Evolutionary conservation across 2,113 vertebrate species (phyloP).

Genomic region (Pollachius pollachius): DNA sequence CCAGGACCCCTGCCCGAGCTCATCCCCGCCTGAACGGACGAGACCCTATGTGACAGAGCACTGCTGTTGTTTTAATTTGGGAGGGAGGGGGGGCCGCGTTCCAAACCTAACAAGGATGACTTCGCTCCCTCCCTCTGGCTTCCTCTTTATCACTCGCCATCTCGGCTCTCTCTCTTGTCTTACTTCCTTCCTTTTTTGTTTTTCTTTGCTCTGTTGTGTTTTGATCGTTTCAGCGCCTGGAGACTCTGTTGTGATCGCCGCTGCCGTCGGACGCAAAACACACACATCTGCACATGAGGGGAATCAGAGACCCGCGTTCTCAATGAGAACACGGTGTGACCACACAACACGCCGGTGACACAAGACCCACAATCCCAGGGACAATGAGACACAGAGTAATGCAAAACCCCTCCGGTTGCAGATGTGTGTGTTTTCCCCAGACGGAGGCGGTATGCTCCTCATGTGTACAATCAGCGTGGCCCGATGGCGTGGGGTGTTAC

Average conservation of each 20-base stretch:
- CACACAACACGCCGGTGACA: too few species aligned
- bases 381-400: too few species aligned
- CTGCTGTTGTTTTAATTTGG: conserved; percentile 24
- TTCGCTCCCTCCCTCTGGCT: conserved; percentile 22
- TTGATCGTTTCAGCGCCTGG: conserved; percentile 4
- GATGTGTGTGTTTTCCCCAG: conserved; percentile 19
- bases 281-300: conserved; percentile 34
- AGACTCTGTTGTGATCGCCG: neutral
- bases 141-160: conserved; percentile 34
- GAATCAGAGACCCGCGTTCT: neutral
- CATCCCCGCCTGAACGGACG: conserved; percentile 18
- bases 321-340: too few species aligned
- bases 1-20: conserved; percentile 38
- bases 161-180: neutral
- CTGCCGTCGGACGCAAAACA: conserved; percentile 43
- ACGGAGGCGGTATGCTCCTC: conserved; percentile 42
- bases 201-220: neutral
- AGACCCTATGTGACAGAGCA: conserved; percentile 26
- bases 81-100: conserved; percentile 10
- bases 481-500: conserved; percentile 25
- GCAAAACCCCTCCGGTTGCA: neutral
- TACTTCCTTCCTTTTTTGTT: neutral
- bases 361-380: too few species aligned
- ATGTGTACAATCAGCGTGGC: conserved; percentile 70
- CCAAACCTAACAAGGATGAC: conserved; percentile 40